Evolutionary conservation across 2,888 invertebrate genomes (phyloP), one percentile per base, ranked within the genome.

Genomic region (Lasioglossum oenotherae): DNA sequence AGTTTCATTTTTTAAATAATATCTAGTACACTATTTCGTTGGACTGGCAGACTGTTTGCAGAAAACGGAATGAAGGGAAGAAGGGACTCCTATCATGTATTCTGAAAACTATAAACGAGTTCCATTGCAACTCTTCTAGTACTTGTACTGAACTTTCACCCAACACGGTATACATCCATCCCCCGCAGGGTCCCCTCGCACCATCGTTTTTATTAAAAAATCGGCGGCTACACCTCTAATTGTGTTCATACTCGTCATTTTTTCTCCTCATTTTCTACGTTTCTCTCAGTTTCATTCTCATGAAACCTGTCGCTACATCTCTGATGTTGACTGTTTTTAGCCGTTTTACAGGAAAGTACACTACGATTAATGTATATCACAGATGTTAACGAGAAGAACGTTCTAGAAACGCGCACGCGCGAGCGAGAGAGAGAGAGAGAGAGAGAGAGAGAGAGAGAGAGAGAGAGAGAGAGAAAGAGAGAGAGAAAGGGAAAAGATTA

Each of bases 291-390:
- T n/a, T n/a, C n/a, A n/a, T n/a, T n/a, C n/a, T n/a, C 27, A 60
- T 27, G 23, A 35, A 69, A 27, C 69, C 78, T 78, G 79, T 87
- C 80, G 85, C 82, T 85, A 74, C 83, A 82, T 83, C 83, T 83
- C 74, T 67, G 81, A 84, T 87, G 84, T 85, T 82, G 23, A 23
- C 53, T 76, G 74, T 77, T 73, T 69, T 38, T 23, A 38, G 78
- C 88, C 87, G 86, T 92, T 92, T 77, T 80, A 67, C 67, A 67
- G 92, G 93, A 92, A 92, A 93, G 93, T 93, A 93, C 88, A 90
- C 93, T 94, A 94, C 92, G 92, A 93, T 93, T 94, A 93, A 93
- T 93, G 93, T 94, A 94, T 94, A 94, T 94, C 94, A 94, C 94
- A 94, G 94, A 94, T 94, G 92, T 94, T 92, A 94, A 94, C 92